Evolutionary conservation across 2,113 vertebrate species (phyloP).

Genomic region (Labeo catla): DNA sequence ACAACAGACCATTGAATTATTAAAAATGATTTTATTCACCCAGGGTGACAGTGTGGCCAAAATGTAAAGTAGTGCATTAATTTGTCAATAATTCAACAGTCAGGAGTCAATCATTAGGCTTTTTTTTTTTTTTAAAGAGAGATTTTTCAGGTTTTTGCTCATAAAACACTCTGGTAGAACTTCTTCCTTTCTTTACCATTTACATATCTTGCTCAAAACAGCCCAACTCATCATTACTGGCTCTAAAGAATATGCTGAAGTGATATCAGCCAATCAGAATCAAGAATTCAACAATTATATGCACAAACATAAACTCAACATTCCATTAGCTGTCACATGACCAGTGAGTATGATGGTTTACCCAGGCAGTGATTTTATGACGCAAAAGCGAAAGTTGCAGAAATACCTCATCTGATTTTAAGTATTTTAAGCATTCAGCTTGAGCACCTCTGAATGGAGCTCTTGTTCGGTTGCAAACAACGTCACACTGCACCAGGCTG

Average conservation of each 20-base stretch:
- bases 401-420: neutral
- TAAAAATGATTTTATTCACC: neutral
- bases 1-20: neutral
- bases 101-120: too few species aligned
- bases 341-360: neutral
- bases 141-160: neutral
- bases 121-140: neutral
- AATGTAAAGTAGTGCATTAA: neutral
- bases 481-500: neutral
- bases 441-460: conserved; percentile 29
- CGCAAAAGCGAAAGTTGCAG: neutral
- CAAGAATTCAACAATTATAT: neutral
- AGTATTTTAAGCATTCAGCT: neutral
- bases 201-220: too few species aligned
- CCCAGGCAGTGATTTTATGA: neutral
- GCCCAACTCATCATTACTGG: too few species aligned
- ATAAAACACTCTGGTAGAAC: neutral
- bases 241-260: neutral
- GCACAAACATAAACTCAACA: neutral
- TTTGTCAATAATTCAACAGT: conserved; percentile 8
- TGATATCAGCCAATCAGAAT: neutral
- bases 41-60: neutral
- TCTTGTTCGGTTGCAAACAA: conserved; percentile 14
- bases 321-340: neutral
- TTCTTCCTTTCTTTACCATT: too few species aligned